Evolutionary conservation across 2,113 vertebrate genomes (phyloP).

Genomic region (Cebidichthys violaceus): DNA sequence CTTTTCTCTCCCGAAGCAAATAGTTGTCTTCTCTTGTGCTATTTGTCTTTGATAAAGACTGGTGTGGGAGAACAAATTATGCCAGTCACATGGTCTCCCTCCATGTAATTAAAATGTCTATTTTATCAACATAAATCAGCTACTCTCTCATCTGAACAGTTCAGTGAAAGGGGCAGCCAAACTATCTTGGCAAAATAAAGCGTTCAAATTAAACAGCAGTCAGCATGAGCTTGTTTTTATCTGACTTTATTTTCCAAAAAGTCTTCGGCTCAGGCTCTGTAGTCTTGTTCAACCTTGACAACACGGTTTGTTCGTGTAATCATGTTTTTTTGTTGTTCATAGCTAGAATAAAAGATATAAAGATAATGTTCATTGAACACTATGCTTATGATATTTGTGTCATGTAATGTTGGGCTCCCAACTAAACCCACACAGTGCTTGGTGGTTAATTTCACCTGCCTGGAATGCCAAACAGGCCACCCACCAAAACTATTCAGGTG

Average conservation of each 20-base stretch:
- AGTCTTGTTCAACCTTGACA: slow-evolving; percentile 20
- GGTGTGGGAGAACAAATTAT: background rate
- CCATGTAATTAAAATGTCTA: slow-evolving; percentile 61
- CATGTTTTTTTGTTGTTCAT: background rate
- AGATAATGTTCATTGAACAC: background rate
- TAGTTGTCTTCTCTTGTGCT: slow-evolving; percentile 21
- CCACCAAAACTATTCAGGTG: background rate
- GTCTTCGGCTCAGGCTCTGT: background rate
- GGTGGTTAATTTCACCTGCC: background rate
- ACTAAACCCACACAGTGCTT: background rate
- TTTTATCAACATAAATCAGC: slow-evolving; percentile 59
- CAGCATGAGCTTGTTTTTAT: slow-evolving; percentile 24
- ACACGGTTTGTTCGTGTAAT: slow-evolving; percentile 3
- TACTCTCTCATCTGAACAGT: slow-evolving; percentile 31
- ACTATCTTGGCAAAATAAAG: slow-evolving; percentile 55
- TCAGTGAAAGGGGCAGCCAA: slow-evolving; percentile 51
- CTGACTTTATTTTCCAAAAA: slow-evolving; percentile 3
- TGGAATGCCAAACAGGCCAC: slow-evolving; percentile 20
- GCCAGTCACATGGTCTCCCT: slow-evolving; percentile 6
- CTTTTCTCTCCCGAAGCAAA: slow-evolving; percentile 43
- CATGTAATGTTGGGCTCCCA: background rate
- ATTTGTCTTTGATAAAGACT: slow-evolving; percentile 46
- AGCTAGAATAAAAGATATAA: slow-evolving; percentile 6
- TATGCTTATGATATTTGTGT: slow-evolving; percentile 11
- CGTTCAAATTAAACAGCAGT: slow-evolving; percentile 52